Percentiles rank a stretch among this genome's conserved stretches.
Conservation (phyloP, 2,888 invertebrate genomes). For the Erebia palarica region DNA sequence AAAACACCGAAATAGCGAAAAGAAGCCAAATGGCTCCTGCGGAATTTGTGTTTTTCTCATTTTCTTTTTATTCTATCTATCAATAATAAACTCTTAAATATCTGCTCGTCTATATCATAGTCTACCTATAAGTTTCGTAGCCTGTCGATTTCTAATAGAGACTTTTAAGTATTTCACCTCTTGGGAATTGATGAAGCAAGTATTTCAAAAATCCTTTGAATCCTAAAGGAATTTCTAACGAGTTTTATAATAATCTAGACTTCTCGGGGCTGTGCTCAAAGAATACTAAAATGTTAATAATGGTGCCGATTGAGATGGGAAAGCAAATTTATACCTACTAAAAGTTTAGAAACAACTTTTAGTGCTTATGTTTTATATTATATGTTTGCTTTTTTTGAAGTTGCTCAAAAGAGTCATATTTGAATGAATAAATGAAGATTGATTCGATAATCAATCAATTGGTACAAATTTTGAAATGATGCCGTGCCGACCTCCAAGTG, state of each 20-base stretch:
- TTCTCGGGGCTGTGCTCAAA: background rate
- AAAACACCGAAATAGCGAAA: background rate
- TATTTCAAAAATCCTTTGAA: constrained; percentile 32
- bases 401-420: too few relatives aligned
- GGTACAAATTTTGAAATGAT: too few relatives aligned
- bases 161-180: constrained; percentile 30
- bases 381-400: too few relatives aligned
- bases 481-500: too few relatives aligned
- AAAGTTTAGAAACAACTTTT: too few relatives aligned
- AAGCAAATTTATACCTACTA: too few relatives aligned
- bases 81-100: background rate
- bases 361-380: too few relatives aligned
- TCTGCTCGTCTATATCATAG: constrained; percentile 20
- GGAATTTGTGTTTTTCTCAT: background rate
- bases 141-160: constrained; percentile 34
- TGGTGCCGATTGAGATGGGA: background rate
- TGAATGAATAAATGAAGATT: too few relatives aligned
- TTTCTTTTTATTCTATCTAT: background rate
- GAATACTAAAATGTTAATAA: background rate
- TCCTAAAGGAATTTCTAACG: constrained; percentile 33
- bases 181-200: constrained; percentile 32
- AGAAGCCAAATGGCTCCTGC: background rate
- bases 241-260: constrained; percentile 23
- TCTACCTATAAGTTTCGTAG: constrained; percentile 17
- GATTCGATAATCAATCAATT: too few relatives aligned